Evolutionary conservation across 2,888 invertebrate species (phyloP), one percentile per base, ranked within the genome.

Genomic region (Cerastis leucographa): DNA sequence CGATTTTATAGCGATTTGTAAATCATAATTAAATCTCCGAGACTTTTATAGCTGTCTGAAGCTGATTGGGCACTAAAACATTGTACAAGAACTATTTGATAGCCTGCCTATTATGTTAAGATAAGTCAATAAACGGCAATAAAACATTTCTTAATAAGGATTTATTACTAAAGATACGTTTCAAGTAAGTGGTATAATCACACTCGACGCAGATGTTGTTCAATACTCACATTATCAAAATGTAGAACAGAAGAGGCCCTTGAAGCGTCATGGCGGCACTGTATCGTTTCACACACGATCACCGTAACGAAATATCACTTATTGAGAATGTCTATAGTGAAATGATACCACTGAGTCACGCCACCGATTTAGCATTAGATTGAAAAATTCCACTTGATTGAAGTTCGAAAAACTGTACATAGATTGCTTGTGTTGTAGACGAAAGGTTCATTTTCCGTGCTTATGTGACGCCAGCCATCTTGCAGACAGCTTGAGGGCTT

Each of bases 161-260:
- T 83, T 76, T 83, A 79, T 81, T 71, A 71, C 68, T 29, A 1
- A 78, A 81, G 54, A 71, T 75, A 79, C 74, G 71, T 74, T 76
- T 68, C 46, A 76, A 80, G 66, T 80, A 81, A 78, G 80, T 76
- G 62, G 71, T 76, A 74, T 69, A 80, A 70, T 74, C 61, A 65
- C 66, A 56, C 49, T 76, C 40, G 49, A 75, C 74, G 75, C 86
- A 89, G 81, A 85, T 87, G 87, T 76, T 80, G 61, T 81, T 83
- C 70, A 84, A 88, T 94, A 96, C 96, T 96, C 81, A 96, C 96
- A 94, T 93, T 86, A 93, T 91, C 77, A 92, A 92, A 85, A 93
- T 88, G 91, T 91, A 93, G 87, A 94, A 91, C 87, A 93, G 88
- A 76, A 93, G 90, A 85, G 91, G 90, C 89, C 91, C 90, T 91